Conservation (phyloP, 2,113 vertebrate species). For the Ahaetulla prasina region DNA sequence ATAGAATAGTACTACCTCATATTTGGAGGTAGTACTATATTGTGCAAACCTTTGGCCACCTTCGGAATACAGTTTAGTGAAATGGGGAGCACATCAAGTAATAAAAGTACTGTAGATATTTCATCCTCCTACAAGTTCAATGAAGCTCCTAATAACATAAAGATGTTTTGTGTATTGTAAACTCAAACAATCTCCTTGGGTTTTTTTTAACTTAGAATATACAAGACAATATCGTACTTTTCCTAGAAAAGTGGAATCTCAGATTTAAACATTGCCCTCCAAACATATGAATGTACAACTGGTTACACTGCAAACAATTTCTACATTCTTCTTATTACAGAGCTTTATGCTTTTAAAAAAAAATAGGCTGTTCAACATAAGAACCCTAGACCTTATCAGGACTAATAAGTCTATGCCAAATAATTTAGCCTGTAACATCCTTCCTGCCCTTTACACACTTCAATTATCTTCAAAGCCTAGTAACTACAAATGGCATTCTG, state of each 20-base stretch:
- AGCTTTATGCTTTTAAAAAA: not conserved
- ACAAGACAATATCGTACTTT: not conserved
- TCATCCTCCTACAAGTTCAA: not conserved
- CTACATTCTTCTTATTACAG: not conserved
- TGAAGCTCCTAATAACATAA: not conserved
- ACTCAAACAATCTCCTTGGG: not conserved
- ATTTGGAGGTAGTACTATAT: not conserved
- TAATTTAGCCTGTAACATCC: not conserved
- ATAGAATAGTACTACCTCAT: not conserved
- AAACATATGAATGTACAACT: not conserved
- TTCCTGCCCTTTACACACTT: not conserved
- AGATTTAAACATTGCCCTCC: not conserved
- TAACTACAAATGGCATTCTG: not conserved
- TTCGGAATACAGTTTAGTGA: not conserved
- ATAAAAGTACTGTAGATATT: not conserved
- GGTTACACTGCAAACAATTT: not conserved
- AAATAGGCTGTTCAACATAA: not conserved
- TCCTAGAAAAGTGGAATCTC: not conserved
- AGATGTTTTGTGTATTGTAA: not conserved
- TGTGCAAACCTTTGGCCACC: not conserved
- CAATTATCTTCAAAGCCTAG: not conserved
- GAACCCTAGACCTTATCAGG: not conserved
- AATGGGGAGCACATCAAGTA: not conserved
- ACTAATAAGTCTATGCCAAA: not conserved
- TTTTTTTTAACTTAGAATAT: not conserved